Base-by-base conservation (phyloP, 2,113 vertebrate species). In the Rhombomys opimus region DNA sequence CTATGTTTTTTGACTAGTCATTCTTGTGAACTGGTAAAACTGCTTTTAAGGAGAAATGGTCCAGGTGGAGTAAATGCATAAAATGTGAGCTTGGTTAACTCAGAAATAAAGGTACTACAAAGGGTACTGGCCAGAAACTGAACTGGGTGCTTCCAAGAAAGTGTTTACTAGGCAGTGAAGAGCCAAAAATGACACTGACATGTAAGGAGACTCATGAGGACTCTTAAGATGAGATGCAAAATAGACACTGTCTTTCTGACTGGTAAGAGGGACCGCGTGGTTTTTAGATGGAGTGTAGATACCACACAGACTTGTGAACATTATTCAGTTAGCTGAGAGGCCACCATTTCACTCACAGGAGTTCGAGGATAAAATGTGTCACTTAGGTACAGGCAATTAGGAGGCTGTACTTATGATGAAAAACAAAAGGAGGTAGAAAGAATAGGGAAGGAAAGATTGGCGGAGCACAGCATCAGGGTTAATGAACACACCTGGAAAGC, bases 381-480 rank as follows among this genome's bases (percentile, higher is more conserved):
- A 50, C 93, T 30, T 75, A 68, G 90, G 78, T 20, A 7, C 78
- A 97, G 86, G 94, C 93, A 81, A 89, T 96, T 90, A 89, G 81
- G 52, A 97, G 89, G 97, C 93, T 93, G 46, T 20, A 78, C 63
- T 87, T 67, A 0, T 2, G 73, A 96, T 59, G 23, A 76, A 57
- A 78, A 86, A 38, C 12, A 52, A 67, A 87, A 70, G 86, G 38
- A 90, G 89, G 88, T 77, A 80, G 92, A 81, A 92, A 96, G 91
- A 90, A 59, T 7, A 10, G 2, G 50, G 59, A 11, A 2, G 50
- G 57, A 18, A 84, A 95, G 27, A 68, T 11, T 87, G 32, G 87
- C 77, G 93, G 92, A 95, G 67, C n/a, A n/a, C 0, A 90, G 67
- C 93, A 80, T 4, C 30, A 90, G 23, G 87, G 65, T 63, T 81